Percentiles rank a stretch among this genome's conserved stretches.
These are phyloP conservation scores for Stichopus horrens DNA, from an alignment of 53 echinoderm and acorn worm species.

Conservation along the genomic window DNA sequence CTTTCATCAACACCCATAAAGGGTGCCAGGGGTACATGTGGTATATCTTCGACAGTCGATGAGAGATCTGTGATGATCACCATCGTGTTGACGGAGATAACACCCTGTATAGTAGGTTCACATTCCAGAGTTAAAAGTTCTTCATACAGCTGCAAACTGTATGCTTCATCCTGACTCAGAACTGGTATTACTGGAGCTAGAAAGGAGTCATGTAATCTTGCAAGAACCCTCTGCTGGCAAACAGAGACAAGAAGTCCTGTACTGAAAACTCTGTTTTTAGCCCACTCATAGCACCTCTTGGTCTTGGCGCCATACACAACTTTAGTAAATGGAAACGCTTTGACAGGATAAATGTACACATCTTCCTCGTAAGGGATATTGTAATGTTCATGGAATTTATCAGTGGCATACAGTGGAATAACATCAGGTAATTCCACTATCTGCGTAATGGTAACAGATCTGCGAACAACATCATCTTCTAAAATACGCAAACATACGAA, in stretches of 20 bases:
- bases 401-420: conserved; percentile 77
- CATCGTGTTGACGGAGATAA: conserved; percentile 89
- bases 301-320: conserved; percentile 93
- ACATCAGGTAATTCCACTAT: conserved; percentile 78
- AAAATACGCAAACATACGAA: conserved; percentile 92
- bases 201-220: conserved; percentile 76
- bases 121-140: conserved; percentile 86
- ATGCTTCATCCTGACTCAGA: conserved; percentile 77
- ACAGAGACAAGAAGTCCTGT: conserved; percentile 93
- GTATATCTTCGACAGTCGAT: background rate
- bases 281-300: conserved; percentile 85
- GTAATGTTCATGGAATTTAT: conserved; percentile 89
- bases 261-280: conserved; percentile 85
- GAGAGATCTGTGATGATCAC: conserved; percentile 75
- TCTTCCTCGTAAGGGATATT: conserved; percentile 75
- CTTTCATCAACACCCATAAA: background rate
- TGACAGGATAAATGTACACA: conserved; percentile 82
- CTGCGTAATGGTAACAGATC: conserved; percentile 78
- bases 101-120: conserved; percentile 88
- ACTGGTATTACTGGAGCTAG: conserved; percentile 90
- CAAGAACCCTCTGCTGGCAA: conserved; percentile 94
- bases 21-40: conserved; percentile 8
- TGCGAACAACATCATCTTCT: conserved; percentile 76
- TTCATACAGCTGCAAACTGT: conserved; percentile 71
- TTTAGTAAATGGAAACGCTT: conserved; percentile 87